Base-by-base conservation (phyloP, 2,797 vertebrate genomes). In the Microchirus variegatus region DNA sequence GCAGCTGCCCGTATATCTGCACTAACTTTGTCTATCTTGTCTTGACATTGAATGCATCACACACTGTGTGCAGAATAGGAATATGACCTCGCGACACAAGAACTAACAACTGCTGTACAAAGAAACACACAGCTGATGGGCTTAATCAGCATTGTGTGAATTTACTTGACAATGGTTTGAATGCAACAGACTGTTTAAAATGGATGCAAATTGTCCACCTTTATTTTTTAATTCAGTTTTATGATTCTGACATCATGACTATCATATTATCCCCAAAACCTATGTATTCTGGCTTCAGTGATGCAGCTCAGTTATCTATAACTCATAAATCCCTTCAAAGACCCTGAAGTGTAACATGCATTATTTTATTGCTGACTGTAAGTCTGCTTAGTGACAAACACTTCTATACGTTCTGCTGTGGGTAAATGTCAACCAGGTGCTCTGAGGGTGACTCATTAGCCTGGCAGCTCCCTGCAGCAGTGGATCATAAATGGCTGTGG, bases 351-450 rank as follows among this genome's bases (percentile, higher is more conserved):
- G 6, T 38, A 44, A 41, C 49, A 38, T 10, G 37, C 47, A 51
- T 48, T 9, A 18, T n/a, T 17, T 61, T 43, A 41, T 7, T 60
- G 37, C 53, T 48, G 62, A 62, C 54, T 60, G 37, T 16, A n/a
- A 38, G 38, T 65, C 57, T 53, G 51, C 55, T 56, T 26, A 8
- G 44, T 40, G 54, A 70, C 56, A 63, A 66, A 73, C 62, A 61
- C 66, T 1, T 64, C 50, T 59, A 18, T 52, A 35, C 12, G 41
- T 57, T 19, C 35, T 40, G 3, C 55, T 31, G 7, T 49, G 63
- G 41, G 61, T 59, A 75, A 81, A 83, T 84, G 78, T 86, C 75
- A 77, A 42, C 51, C 47, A 67, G 68, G 75, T 74, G 70, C 61
- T 60, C 53, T 10, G 58, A 38, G 26, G 66, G 65, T 18, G 61